These are phyloP conservation scores for Tenthredo livida DNA, from an alignment of 2,888 invertebrate genomes.

Conservation along the genomic window DNA sequence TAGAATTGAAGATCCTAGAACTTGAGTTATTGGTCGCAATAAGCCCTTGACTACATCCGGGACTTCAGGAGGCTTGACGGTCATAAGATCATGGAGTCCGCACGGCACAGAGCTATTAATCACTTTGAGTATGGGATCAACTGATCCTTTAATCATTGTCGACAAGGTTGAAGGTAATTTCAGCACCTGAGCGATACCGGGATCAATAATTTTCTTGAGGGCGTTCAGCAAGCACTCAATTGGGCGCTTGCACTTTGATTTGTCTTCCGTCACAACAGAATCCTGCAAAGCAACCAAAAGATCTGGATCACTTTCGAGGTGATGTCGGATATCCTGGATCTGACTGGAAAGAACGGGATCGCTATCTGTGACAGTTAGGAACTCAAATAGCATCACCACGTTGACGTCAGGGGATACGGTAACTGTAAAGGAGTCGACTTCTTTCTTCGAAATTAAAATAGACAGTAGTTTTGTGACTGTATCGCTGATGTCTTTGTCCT, in stretches of 20 bases:
- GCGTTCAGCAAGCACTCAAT: neutral
- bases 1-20: neutral
- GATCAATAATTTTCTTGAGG: neutral
- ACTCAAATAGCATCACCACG: conserved; percentile 53
- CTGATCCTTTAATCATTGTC: neutral
- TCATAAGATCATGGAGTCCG: neutral
- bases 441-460: conserved; percentile 54
- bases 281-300: conserved; percentile 48
- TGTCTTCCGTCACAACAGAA: neutral
- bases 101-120: neutral
- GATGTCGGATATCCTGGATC: neutral
- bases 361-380: neutral
- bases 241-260: conserved; percentile 1
- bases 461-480: conserved; percentile 56
- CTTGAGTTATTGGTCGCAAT: neutral
- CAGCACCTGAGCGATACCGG: neutral
- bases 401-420: conserved; percentile 54
- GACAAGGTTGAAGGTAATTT: neutral
- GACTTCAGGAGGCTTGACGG: neutral
- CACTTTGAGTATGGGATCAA: neutral
- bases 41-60: neutral
- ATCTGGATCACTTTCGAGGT: conserved; percentile 42
- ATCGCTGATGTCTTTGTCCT: conserved; percentile 43
- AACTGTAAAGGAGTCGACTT: conserved; percentile 14
- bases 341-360: neutral